Conservation (phyloP, 2,113 vertebrate species). For the Aix galericulata region DNA sequence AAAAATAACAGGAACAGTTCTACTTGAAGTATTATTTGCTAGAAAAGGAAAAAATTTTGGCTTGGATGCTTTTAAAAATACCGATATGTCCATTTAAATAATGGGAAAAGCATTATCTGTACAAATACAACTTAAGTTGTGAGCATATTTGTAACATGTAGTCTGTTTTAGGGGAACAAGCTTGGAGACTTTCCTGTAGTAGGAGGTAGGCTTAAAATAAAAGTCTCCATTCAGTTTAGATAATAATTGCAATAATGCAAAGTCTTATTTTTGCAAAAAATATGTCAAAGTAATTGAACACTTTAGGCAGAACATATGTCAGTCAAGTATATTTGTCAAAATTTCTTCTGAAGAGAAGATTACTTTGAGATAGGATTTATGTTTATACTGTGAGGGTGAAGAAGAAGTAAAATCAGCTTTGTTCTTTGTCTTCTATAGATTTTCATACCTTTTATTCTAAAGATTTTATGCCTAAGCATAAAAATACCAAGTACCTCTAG, state of each 20-base stretch:
- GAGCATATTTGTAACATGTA: not conserved
- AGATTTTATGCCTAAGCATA: not conserved
- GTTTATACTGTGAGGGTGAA: not conserved
- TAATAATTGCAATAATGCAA: not conserved
- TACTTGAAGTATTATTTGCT: not conserved
- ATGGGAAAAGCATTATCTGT: not conserved
- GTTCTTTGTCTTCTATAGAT: not conserved
- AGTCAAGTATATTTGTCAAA: slow-evolving; percentile 12
- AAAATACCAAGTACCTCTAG: not conserved
- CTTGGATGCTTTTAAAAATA: not conserved
- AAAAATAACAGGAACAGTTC: not conserved
- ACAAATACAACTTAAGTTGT: not conserved
- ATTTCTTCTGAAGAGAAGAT: not conserved
- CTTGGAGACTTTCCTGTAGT: not conserved
- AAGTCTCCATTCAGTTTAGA: not conserved
- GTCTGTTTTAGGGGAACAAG: not conserved
- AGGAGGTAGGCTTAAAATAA: not conserved
- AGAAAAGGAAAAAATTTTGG: not conserved
- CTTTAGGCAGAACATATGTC: not conserved
- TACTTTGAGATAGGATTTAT: not conserved
- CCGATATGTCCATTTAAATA: not conserved
- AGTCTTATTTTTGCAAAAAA: not conserved
- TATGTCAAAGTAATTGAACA: not conserved
- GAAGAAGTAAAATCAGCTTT: not conserved
- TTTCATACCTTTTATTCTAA: not conserved